Base-by-base conservation (phyloP, 2,888 invertebrate species). In the Plagodis dolabraria region DNA sequence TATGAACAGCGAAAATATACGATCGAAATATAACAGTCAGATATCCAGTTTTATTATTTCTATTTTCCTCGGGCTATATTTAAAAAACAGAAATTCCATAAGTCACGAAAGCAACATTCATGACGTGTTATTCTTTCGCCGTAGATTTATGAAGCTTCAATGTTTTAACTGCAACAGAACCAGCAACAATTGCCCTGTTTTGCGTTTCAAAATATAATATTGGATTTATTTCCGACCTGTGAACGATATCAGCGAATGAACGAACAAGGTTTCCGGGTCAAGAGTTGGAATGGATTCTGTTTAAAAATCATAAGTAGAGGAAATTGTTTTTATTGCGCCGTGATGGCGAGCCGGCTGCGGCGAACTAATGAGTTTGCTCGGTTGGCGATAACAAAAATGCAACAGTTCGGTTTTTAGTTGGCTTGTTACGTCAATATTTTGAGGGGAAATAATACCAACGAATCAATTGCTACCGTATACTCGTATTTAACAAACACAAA, bases 181-280 rank as follows among this genome's bases (percentile, higher is more conserved):
- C 56, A 65, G 66, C 57, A 68, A 75, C 72, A 74, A 71, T 68
- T 68, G 57, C 64, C 60, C 57, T 68, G 65, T 70, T 69, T 71
- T 67, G 65, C 64, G 59, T 74, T 79, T 72, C 74, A 75, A 66
- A 77, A 76, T 22, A 74, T 71, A 72, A 22, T 75, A 77, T 77
- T 76, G 70, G 70, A 78, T 77, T 72, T 78, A 79, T 79, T 80
- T 74, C 68, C 70, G 69, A 67, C 67, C 68, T 66, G 68, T 73
- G 48, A 36, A 47, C 36, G 69, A 76, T 77, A 74, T 72, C 74
- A 74, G 71, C 71, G 47, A 54, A 47, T 50, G 60, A 55, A 52
- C 44, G 71, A 77, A 77, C 75, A 82, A 76, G 79, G 79, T 83
- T 83, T 82, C 69, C 71, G 74, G 86, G 84, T 85, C 86, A 84